Conservation (phyloP, 2,113 vertebrate genomes). For the Cairina moschata region DNA sequence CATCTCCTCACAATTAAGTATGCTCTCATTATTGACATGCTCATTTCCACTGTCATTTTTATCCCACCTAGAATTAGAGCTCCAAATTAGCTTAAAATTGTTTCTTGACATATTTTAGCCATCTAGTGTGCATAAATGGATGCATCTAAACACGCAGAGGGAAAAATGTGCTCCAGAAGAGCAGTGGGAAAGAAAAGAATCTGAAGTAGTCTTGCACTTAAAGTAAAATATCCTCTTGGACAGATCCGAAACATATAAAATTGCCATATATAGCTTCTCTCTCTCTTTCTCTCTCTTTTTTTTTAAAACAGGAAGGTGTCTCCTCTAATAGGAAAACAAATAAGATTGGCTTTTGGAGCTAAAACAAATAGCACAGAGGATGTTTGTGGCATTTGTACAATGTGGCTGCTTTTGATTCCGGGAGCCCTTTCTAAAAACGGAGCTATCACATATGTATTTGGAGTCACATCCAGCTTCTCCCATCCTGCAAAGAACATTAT, state of each 20-base stretch:
- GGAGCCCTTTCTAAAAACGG: constrained; percentile 28
- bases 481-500: constrained; percentile 43
- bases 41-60: constrained; percentile 63
- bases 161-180: neutral
- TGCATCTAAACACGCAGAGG: neutral
- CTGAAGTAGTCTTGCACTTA: neutral
- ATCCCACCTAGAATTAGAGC: neutral
- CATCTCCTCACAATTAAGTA: constrained; percentile 48
- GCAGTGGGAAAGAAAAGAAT: neutral
- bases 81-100: constrained; percentile 34
- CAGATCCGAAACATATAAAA: neutral
- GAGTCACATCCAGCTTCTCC: constrained; percentile 53
- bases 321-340: constrained; percentile 1
- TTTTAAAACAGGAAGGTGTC: neutral
- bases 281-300: neutral
- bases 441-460: neutral
- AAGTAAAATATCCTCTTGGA: neutral
- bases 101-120: constrained; percentile 29
- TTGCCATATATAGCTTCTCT: neutral
- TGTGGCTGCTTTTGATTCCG: constrained; percentile 37
- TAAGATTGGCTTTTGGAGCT: neutral
- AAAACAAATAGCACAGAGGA: constrained; percentile 23
- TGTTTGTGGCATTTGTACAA: constrained; percentile 32
- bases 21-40: constrained; percentile 46
- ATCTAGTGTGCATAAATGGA: neutral